Conservation (phyloP, 1,140 invertebrate species). For the Rhynchophorus ferrugineus region DNA sequence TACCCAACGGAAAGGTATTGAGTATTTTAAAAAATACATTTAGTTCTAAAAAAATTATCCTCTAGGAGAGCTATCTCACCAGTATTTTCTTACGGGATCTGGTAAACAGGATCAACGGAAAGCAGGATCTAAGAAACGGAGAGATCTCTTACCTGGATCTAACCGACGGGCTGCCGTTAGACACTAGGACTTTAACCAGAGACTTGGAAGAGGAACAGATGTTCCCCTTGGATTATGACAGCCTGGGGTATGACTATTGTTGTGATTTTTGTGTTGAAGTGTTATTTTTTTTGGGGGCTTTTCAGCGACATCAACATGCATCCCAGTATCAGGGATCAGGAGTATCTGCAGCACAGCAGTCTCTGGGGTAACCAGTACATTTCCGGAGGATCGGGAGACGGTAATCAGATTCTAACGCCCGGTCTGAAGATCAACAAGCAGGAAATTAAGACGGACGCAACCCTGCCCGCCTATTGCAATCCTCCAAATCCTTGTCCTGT, state of each 20-base stretch:
- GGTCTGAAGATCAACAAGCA: slow-evolving; percentile 51
- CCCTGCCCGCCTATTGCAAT: slow-evolving; percentile 95
- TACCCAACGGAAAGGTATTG: slow-evolving; percentile 20
- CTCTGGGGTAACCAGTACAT: slow-evolving; percentile 77
- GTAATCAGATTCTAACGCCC: slow-evolving; percentile 58
- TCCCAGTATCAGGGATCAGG: slow-evolving; percentile 77
- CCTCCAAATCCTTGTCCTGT: slow-evolving; percentile 97
- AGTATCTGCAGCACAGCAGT: slow-evolving; percentile 82
- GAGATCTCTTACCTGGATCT: slow-evolving; percentile 53
- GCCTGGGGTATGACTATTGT: slow-evolving; percentile 32
- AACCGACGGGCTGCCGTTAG: slow-evolving; percentile 44
- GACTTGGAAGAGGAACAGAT: slow-evolving; percentile 30
- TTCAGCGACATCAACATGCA: slow-evolving; percentile 51
- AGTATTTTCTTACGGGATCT: slow-evolving; percentile 58
- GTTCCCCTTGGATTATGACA: slow-evolving; percentile 33
- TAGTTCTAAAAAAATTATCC: not conserved
- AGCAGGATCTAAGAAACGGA: slow-evolving; percentile 54
- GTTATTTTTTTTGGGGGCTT: not conserved
- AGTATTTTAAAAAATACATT: not conserved
- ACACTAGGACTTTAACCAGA: slow-evolving; percentile 23
- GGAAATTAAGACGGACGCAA: slow-evolving; percentile 82
- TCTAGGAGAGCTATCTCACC: slow-evolving; percentile 44
- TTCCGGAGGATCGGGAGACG: slow-evolving; percentile 68
- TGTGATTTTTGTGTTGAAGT: slow-evolving; percentile 36
- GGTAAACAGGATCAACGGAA: slow-evolving; percentile 56